Conservation (phyloP, 2,113 vertebrate species). For the Gymnobelideus leadbeateri region DNA sequence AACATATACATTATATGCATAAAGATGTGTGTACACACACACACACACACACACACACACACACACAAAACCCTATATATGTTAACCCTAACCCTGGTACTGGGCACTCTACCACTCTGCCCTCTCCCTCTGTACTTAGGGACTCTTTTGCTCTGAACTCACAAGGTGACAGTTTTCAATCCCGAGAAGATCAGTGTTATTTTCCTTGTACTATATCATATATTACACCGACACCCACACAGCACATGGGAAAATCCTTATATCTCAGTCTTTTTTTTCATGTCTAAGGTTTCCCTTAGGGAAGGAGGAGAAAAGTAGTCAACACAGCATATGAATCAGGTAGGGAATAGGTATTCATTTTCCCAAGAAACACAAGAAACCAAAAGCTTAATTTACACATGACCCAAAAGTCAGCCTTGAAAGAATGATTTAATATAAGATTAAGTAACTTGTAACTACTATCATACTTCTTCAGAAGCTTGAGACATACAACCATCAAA, state of each 20-base stretch:
- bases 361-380: background rate
- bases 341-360: background rate
- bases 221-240: background rate
- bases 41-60: too few relatives aligned
- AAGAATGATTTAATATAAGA: background rate
- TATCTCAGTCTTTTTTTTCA: background rate
- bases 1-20: background rate
- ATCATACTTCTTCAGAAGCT: background rate
- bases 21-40: background rate
- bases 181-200: background rate
- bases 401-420: background rate
- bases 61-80: too few relatives aligned
- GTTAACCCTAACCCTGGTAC: background rate
- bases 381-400: background rate
- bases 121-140: background rate
- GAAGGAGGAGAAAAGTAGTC: background rate
- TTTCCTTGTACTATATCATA: background rate
- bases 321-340: background rate
- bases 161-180: background rate
- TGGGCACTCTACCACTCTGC: background rate
- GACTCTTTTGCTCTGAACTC: background rate
- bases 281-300: background rate
- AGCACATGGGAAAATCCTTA: background rate
- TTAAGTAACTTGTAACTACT: background rate
- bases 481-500: background rate